Conservation (phyloP, 1,140 invertebrate species). For the Pogonomyrmex barbatus region DNA sequence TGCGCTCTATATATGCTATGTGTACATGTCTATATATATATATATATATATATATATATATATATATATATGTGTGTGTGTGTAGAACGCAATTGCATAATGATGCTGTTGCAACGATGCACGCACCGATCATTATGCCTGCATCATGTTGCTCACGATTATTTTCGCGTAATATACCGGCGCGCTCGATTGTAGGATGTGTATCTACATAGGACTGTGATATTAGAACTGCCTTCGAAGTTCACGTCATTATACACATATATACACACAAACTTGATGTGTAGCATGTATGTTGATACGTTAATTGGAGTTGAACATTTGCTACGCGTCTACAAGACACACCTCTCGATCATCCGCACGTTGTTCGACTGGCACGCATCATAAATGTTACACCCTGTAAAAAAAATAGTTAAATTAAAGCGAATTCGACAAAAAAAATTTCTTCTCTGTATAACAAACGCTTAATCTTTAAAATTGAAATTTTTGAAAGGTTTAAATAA, state of each 20-base stretch:
- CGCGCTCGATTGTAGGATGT: constrained; percentile 34
- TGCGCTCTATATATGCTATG: no score
- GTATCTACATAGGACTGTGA: not conserved
- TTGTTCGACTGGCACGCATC: constrained; percentile 40
- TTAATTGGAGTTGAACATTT: not conserved
- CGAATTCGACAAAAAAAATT: not conserved
- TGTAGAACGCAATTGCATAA: constrained; percentile 41
- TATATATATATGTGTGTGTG: not conserved
- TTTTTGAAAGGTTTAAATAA: not conserved
- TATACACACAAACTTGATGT: constrained; percentile 9
- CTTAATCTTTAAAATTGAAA: not conserved
- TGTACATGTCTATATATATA: not conserved
- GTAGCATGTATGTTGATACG: constrained; percentile 41
- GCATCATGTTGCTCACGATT: constrained; percentile 55
- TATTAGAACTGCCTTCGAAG: constrained; percentile 46
- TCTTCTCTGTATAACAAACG: not conserved
- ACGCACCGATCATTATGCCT: constrained; percentile 57
- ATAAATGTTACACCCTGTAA: constrained; percentile 11
- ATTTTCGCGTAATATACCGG: constrained; percentile 28
- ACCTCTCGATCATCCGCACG: constrained; percentile 36
- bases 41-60: constrained; percentile 21
- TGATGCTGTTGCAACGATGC: constrained; percentile 40
- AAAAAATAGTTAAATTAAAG: constrained; percentile 37
- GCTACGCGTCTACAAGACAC: not conserved
- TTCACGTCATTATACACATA: constrained; percentile 15